phyloP scores from a whole-genome alignment of 2,113 vertebrate genomes.

The Rafetus swinhoei region DNA sequence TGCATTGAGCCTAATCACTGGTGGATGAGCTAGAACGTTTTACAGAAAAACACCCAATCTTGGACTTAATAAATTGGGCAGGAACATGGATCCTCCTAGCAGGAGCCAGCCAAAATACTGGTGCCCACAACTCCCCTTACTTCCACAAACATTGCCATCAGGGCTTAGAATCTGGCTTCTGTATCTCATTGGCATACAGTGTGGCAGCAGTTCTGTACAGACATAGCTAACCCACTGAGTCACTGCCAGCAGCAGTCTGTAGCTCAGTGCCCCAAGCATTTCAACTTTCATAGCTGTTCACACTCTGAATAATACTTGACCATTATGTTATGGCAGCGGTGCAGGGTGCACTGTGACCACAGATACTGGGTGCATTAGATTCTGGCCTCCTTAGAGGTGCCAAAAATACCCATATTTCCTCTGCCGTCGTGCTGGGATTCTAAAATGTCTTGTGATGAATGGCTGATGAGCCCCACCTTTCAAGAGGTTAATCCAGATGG shows the following conservation, averaged over 20 bases:
- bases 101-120: not conserved
- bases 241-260: not conserved
- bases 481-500: not conserved
- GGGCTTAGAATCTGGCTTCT: not conserved
- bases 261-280: not conserved
- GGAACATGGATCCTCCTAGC: not conserved
- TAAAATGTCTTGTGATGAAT: not conserved
- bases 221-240: not conserved
- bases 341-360: not conserved
- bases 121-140: not conserved
- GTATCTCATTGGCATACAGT: not conserved
- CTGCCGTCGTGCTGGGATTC: slow-evolving; percentile 20
- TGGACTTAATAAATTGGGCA: not conserved
- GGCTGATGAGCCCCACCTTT: slow-evolving; percentile 10
- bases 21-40: not conserved
- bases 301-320: not conserved
- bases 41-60: not conserved
- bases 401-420: not conserved
- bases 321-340: not conserved
- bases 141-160: not conserved
- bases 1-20: not conserved
- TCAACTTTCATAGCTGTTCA: not conserved
- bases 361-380: slow-evolving; percentile 1
- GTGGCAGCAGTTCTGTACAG: not conserved
- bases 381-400: slow-evolving; percentile 16